Percentiles rank a stretch among this genome's conserved stretches.
Conservation (phyloP, 2,797 vertebrate genomes). For the Oophaga sylvatica region DNA sequence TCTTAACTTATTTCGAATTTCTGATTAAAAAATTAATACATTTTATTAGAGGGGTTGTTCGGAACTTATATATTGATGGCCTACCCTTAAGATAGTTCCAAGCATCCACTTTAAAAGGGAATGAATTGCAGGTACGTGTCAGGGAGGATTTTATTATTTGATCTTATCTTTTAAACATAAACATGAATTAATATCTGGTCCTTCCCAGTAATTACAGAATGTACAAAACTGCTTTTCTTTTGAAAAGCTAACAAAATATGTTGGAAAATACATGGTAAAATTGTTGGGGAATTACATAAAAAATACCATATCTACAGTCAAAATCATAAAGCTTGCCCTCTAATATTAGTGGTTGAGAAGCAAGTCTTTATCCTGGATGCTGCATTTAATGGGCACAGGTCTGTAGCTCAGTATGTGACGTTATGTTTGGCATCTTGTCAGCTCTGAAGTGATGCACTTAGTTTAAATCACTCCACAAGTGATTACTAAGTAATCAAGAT, state of each 20-base stretch:
- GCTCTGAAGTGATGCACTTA: conserved; percentile 60
- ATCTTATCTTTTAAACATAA: not conserved
- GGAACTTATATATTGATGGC: too few relatives aligned
- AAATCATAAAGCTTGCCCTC: not conserved
- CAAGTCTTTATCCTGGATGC: not conserved
- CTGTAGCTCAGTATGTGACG: conserved; percentile 51
- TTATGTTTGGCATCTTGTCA: conserved; percentile 47
- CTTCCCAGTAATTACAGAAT: not conserved
- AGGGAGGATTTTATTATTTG: not conserved
- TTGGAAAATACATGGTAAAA: too few relatives aligned
- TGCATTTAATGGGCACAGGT: conserved; percentile 21
- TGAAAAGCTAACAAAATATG: not conserved
- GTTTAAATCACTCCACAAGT: conserved; percentile 57
- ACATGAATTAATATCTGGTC: not conserved
- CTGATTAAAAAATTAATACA: too few relatives aligned
- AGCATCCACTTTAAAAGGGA: not conserved
- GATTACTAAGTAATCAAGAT: conserved; percentile 46
- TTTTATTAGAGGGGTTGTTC: too few relatives aligned
- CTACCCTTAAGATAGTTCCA: too few relatives aligned
- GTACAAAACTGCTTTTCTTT: not conserved
- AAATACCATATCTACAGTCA: not conserved
- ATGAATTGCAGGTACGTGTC: not conserved
- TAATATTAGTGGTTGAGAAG: not conserved
- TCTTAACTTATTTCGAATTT: too few relatives aligned
- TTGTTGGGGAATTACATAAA: not conserved